Base-by-base conservation (phyloP, 2,797 vertebrate species). In the Phaenicophaeus curvirostris region DNA sequence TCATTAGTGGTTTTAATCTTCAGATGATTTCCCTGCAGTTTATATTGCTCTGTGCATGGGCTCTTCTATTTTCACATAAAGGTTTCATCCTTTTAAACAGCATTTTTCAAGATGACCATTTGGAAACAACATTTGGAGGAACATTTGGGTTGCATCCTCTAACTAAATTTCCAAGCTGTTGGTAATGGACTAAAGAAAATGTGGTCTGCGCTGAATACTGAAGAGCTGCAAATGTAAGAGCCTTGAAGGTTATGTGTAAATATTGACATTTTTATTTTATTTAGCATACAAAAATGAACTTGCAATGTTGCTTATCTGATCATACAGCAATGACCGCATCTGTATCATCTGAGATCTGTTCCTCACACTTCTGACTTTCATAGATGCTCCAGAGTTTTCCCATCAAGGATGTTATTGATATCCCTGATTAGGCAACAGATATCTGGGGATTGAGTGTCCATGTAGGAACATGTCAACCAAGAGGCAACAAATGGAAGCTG, bases 161-260 rank as follows among this genome's bases (percentile, higher is more conserved):
- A 98, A 99, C 98, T 98, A 98, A 98, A 98, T 98, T 98, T 98
- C 98, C 98, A 98, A 98, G 98, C 98, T 98, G 98, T 98, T 98
- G 97, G 97, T 95, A 97, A 98, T 95, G 97, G 98, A 98, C 98
- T 98, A 98, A 98, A 96, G 96, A 91, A 98, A 97, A 92, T 90
- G 97, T 98, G 98, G 97, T 97, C 96, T 98, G 97, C 65, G 62
- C 91, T 90, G 96, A 97, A 97, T 97, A 96, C 95, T 95, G 96
- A 98, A 97, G 94, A 97, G 96, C 96, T 94, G 94, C 90, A 96
- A 97, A 94, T 97, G 95, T 94, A 96, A 97, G 96, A 97, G 94
- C 94, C 96, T 97, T 98, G 97, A 98, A 97, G 98, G 98, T 98
- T 97, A 97, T 97, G 97, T 97, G 97, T 98, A 98, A 98, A 98